Evolutionary conservation across 2,113 vertebrate species (phyloP).

Genomic region (Nothoprocta perdicaria): DNA sequence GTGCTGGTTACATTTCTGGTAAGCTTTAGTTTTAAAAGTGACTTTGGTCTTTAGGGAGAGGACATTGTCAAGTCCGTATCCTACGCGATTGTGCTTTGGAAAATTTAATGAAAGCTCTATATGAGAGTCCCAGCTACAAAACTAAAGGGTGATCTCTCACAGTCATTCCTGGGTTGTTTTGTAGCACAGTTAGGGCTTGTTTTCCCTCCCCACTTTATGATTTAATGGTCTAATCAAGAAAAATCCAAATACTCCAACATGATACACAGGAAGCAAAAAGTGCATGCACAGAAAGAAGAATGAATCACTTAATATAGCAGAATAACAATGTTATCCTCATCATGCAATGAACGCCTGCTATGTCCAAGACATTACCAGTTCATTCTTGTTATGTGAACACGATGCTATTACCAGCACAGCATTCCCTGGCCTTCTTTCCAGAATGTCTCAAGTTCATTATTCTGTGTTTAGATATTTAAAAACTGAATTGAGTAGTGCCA

Average conservation of each 20-base stretch:
- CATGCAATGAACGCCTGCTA: slow-evolving; percentile 17
- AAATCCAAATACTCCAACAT: slow-evolving; percentile 8
- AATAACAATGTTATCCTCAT: slow-evolving; percentile 63
- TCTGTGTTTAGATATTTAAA: slow-evolving; percentile 75
- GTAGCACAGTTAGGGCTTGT: neutral
- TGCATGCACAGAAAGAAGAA: slow-evolving; percentile 16
- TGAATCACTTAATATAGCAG: neutral
- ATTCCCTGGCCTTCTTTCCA: slow-evolving; percentile 58
- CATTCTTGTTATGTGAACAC: slow-evolving; percentile 53
- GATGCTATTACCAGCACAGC: slow-evolving; percentile 42
- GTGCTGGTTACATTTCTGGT: neutral
- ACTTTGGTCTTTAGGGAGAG: neutral
- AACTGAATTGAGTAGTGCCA: slow-evolving; percentile 66
- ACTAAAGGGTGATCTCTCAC: neutral
- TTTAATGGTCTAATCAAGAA: slow-evolving; percentile 3
- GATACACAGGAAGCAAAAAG: slow-evolving; percentile 46
- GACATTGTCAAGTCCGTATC: neutral
- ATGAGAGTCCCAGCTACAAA: neutral
- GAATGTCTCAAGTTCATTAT: slow-evolving; percentile 62
- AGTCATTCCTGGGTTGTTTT: neutral
- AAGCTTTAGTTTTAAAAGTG: neutral
- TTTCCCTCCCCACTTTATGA: neutral
- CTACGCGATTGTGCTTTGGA: neutral
- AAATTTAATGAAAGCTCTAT: neutral
- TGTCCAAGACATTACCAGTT: slow-evolving; percentile 47